phyloP scores from a whole-genome alignment of 1,140 invertebrate species.

The Trypoxylus dichotomus region DNA sequence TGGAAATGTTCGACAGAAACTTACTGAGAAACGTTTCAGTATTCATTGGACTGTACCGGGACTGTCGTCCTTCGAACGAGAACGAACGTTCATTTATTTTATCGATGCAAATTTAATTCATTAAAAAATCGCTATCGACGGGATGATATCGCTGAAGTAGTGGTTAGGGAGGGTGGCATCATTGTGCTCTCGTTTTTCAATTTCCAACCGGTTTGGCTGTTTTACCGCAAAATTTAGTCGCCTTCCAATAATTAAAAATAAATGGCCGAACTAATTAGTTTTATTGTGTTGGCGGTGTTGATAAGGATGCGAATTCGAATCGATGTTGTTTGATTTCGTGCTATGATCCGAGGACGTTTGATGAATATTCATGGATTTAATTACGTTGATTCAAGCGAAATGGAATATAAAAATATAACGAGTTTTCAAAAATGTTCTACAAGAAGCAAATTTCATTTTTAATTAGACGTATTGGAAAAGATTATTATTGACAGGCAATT shows the following conservation, averaged over 20 bases:
- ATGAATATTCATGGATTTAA: not conserved
- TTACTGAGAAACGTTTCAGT: not conserved
- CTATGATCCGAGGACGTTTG: not conserved
- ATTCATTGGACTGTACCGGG: not conserved
- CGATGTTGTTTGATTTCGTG: not conserved
- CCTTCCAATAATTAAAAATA: constrained; percentile 21
- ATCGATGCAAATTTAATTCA: constrained; percentile 21
- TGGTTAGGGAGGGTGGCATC: not conserved
- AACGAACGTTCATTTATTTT: not conserved
- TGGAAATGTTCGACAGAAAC: too few species aligned
- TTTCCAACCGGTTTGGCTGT: not conserved
- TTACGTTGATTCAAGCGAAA: not conserved
- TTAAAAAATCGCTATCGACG: not conserved
- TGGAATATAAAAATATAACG: too few species aligned
- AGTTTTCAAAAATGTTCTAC: too few species aligned
- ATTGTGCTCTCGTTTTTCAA: constrained; percentile 7
- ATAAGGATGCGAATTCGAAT: not conserved
- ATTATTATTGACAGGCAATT: too few species aligned
- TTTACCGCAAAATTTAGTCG: constrained; percentile 7
- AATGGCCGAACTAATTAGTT: constrained; percentile 4
- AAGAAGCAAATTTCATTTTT: too few species aligned
- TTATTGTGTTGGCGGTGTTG: not conserved
- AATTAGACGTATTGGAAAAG: too few species aligned
- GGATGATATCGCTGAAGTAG: not conserved
- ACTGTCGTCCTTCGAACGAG: not conserved